Conservation (phyloP, 2,113 vertebrate genomes). For the Platycercus adscitus region DNA sequence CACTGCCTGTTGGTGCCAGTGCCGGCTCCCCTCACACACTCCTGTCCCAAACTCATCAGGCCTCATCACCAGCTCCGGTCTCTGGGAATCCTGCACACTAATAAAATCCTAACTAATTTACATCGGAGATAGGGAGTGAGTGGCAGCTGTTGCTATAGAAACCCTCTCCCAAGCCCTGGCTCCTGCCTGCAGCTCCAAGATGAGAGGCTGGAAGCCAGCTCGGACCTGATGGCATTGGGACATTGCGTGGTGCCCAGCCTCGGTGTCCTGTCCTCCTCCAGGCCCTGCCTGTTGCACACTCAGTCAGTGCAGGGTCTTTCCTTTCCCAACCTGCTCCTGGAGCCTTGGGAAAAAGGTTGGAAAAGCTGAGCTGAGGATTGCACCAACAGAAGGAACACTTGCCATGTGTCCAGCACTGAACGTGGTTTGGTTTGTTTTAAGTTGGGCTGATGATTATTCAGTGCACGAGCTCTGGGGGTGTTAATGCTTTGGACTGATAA, state of each 20-base stretch:
- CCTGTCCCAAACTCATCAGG: background rate
- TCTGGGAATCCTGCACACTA: conserved; percentile 84
- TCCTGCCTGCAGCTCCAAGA: conserved; percentile 66
- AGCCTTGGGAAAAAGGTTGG: background rate
- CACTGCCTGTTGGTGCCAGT: background rate
- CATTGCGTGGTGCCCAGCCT: rapidly evolving
- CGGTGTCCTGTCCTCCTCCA: background rate
- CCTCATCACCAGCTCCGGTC: conserved; percentile 46
- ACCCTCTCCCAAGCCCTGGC: conserved; percentile 77
- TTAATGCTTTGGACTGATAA: background rate
- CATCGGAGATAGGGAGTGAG: conserved; percentile 82
- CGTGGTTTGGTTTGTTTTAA: background rate
- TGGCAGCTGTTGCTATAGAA: conserved; percentile 81
- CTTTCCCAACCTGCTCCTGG: background rate
- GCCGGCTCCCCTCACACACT: background rate
- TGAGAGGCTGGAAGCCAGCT: conserved; percentile 54
- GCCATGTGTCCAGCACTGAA: background rate
- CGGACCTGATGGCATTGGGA: background rate
- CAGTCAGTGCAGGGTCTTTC: background rate
- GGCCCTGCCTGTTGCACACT: background rate
- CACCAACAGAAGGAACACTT: background rate
- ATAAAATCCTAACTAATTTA: conserved; percentile 86
- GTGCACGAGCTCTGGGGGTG: background rate
- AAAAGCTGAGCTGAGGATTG: background rate
- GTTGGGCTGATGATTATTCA: background rate